These are phyloP conservation scores for Megalops cyprinoides DNA, from an alignment of 2,797 vertebrate genomes.

Conservation along the genomic window DNA sequence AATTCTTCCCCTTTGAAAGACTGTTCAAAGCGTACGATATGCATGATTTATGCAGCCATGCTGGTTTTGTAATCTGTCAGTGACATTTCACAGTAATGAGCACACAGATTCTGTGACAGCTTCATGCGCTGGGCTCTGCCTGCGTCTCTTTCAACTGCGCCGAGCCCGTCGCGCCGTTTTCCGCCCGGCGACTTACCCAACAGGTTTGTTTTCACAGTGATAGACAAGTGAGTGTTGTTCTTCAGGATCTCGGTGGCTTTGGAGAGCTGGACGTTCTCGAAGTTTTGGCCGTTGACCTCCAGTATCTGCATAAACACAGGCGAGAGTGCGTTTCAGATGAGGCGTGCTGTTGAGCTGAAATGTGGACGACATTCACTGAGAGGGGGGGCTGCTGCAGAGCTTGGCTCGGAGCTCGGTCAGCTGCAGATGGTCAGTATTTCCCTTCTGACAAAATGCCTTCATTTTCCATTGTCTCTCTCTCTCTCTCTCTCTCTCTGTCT, in stretches of 20 bases:
- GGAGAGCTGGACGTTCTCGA: slow-evolving; percentile 95
- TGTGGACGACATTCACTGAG: not conserved
- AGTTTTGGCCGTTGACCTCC: slow-evolving; percentile 98
- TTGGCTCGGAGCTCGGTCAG: not conserved
- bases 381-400: slow-evolving; percentile 8
- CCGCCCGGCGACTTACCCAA: slow-evolving; percentile 83
- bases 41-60: not conserved
- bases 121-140: not conserved
- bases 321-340: slow-evolving; percentile 12
- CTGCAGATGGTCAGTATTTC: not conserved
- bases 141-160: not conserved
- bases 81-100: not conserved
- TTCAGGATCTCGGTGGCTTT: slow-evolving; percentile 98
- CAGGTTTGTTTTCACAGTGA: slow-evolving; percentile 99
- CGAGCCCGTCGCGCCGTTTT: too few species aligned
- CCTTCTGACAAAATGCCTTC: not conserved
- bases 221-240: slow-evolving; percentile 98
- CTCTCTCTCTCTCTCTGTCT: not conserved
- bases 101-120: not conserved
- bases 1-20: not conserved
- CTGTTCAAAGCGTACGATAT: too few species aligned
- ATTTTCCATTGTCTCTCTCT: not conserved
- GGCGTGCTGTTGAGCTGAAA: not conserved
- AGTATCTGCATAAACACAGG: slow-evolving; percentile 77
- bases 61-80: not conserved